Evolutionary conservation across 2,888 invertebrate genomes (phyloP).

Genomic region (Athalia cordata): DNA sequence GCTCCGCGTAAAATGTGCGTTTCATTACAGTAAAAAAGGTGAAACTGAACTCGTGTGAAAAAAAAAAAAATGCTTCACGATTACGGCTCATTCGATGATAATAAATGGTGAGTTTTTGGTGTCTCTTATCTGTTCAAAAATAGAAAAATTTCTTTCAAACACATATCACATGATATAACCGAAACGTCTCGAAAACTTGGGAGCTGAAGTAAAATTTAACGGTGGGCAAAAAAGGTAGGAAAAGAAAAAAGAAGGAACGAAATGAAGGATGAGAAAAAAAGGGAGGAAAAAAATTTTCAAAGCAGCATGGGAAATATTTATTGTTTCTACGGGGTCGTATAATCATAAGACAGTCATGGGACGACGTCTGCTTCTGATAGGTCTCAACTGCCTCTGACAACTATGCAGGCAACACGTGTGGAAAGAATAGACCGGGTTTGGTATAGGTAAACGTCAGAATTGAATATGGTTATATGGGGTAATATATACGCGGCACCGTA

Average conservation of each 20-base stretch:
- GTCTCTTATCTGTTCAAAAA: slow-evolving; percentile 7
- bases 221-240: slow-evolving; percentile 68
- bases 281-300: slow-evolving; percentile 17
- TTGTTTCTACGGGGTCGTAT: slow-evolving; percentile 42
- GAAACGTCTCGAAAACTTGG: slow-evolving; percentile 47
- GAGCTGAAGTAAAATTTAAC: slow-evolving; percentile 59
- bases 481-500: background rate
- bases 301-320: slow-evolving; percentile 43
- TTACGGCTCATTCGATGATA: background rate
- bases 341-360: slow-evolving; percentile 1
- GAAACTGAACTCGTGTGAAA: too few relatives aligned
- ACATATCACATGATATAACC: background rate
- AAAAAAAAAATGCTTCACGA: background rate
- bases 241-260: background rate
- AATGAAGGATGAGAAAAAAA: background rate
- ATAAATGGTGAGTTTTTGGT: slow-evolving; percentile 31
- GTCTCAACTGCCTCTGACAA: slow-evolving; percentile 42
- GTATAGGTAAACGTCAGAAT: too few relatives aligned
- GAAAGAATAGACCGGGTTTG: background rate
- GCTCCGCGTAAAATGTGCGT: too few relatives aligned
- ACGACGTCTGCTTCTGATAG: slow-evolving; percentile 19
- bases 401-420: slow-evolving; percentile 35
- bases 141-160: slow-evolving; percentile 8
- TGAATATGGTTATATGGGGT: background rate
- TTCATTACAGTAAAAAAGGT: too few relatives aligned